Percentiles rank a stretch among this genome's conserved stretches.
phyloP scores from a whole-genome alignment of 2,797 vertebrate genomes.

The Rhabdophis nuchalis region DNA sequence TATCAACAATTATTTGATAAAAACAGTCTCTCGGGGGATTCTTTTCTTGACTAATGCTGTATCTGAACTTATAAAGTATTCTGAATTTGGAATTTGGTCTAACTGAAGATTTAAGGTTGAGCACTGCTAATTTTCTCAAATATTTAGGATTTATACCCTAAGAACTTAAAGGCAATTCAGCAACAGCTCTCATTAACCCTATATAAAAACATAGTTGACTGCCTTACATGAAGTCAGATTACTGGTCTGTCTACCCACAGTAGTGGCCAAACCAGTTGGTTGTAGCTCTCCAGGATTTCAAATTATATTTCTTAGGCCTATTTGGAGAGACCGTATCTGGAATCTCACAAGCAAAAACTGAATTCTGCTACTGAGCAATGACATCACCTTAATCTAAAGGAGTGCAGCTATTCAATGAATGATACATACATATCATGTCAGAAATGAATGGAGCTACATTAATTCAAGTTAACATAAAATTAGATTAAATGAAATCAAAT shows the following conservation, averaged over 20 bases:
- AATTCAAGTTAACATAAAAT: neutral
- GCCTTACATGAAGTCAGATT: neutral
- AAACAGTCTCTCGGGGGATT: slow-evolving; percentile 1
- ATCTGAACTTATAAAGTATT: slow-evolving; percentile 1
- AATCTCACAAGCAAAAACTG: neutral
- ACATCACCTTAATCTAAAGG: neutral
- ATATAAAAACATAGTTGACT: neutral
- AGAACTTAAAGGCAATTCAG: neutral
- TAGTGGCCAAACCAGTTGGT: neutral
- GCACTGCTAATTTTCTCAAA: neutral
- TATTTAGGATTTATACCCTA: neutral
- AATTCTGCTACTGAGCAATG: neutral
- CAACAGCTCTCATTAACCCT: neutral
- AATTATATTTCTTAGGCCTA: neutral
- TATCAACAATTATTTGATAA: slow-evolving; percentile 24
- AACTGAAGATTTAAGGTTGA: neutral
- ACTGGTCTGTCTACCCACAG: neutral
- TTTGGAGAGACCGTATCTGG: neutral
- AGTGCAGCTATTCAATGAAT: neutral
- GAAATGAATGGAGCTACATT: neutral
- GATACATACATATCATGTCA: neutral
- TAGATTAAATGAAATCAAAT: neutral
- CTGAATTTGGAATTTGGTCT: slow-evolving; percentile 4
- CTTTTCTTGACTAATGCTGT: slow-evolving; percentile 16
- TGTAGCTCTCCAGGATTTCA: neutral